Percentiles rank a stretch among this genome's conserved stretches.
phyloP scores from a whole-genome alignment of 2,797 vertebrate species.

The Xenopus petersii region DNA sequence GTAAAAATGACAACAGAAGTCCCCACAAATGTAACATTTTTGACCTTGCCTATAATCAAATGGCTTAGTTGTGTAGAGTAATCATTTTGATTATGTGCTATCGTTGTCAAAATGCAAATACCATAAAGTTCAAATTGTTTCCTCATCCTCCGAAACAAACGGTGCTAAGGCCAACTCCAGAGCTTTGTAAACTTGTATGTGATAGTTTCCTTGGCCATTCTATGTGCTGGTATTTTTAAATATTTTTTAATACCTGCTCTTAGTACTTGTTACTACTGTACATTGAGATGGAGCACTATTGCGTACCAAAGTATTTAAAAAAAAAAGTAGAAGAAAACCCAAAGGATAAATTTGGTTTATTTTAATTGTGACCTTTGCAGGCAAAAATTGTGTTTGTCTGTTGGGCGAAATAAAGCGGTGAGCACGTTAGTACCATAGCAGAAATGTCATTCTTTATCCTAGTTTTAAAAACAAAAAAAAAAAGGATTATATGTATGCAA shows the following conservation, averaged over 20 bases:
- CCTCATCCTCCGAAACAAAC: constrained; percentile 52
- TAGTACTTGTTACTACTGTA: constrained; percentile 62
- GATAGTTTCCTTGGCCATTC: constrained; percentile 61
- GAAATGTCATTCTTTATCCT: constrained; percentile 29
- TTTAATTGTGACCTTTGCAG: constrained; percentile 59
- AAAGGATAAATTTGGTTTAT: constrained; percentile 66
- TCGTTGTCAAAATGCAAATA: constrained; percentile 59
- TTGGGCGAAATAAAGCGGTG: constrained; percentile 38
- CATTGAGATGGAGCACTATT: constrained; percentile 72
- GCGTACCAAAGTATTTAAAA: constrained; percentile 71
- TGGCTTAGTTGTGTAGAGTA: constrained; percentile 48
- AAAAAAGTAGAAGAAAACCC: constrained; percentile 56
- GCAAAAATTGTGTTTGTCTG: constrained; percentile 59
- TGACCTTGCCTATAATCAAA: constrained; percentile 23
- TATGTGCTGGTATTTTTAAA: constrained; percentile 62
- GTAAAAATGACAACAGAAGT: constrained; percentile 6
- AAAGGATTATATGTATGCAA: constrained; percentile 7
- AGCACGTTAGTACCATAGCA: constrained; percentile 29
- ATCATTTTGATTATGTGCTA: constrained; percentile 49
- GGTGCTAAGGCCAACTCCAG: constrained; percentile 62
- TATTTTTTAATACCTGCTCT: constrained; percentile 55
- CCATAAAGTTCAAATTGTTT: constrained; percentile 48
- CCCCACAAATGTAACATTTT: background rate
- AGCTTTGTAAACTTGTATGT: constrained; percentile 64
- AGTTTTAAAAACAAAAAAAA: constrained; percentile 9